A percentile compares a stretch with the other conserved stretches of the same genome.
Evolutionary conservation across 1,140 invertebrate genomes (phyloP).

Genomic region (Sarcophaga peregrina): DNA sequence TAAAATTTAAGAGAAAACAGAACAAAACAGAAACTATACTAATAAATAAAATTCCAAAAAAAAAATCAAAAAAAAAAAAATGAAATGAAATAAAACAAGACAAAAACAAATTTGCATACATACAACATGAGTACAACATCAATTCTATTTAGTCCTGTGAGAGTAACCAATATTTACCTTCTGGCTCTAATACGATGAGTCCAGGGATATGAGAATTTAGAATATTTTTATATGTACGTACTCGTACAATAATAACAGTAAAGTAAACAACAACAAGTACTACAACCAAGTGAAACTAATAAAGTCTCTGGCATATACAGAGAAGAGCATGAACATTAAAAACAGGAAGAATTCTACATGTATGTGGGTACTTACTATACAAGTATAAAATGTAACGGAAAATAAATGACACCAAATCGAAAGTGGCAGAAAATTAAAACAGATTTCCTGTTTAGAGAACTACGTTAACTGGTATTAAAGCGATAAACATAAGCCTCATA

Average conservation of each 20-base stretch:
- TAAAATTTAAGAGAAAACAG: not conserved
- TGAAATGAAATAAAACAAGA: not conserved
- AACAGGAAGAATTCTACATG: not conserved
- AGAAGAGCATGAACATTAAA: not conserved
- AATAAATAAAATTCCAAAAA: slow-evolving; percentile 1
- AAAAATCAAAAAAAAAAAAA: not conserved
- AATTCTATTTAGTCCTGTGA: slow-evolving; percentile 20
- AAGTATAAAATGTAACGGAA: not conserved
- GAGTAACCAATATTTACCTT: slow-evolving; percentile 39
- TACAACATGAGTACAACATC: not conserved
- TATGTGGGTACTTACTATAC: not conserved
- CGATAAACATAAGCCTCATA: no score
- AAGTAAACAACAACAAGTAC: not conserved
- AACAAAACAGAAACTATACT: not conserved
- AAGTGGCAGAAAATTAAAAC: not conserved
- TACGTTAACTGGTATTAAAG: no score
- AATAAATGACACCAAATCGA: not conserved
- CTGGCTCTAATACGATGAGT: not conserved
- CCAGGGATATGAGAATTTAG: slow-evolving; percentile 17
- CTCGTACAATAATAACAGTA: slow-evolving; percentile 8
- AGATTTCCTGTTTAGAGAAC: not conserved
- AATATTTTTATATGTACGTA: not conserved
- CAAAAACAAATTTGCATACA: not conserved
- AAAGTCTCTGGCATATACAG: not conserved
- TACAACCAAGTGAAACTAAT: slow-evolving; percentile 17